phyloP scores from a whole-genome alignment of 2,888 invertebrate species.

The Ctena decussata region DNA sequence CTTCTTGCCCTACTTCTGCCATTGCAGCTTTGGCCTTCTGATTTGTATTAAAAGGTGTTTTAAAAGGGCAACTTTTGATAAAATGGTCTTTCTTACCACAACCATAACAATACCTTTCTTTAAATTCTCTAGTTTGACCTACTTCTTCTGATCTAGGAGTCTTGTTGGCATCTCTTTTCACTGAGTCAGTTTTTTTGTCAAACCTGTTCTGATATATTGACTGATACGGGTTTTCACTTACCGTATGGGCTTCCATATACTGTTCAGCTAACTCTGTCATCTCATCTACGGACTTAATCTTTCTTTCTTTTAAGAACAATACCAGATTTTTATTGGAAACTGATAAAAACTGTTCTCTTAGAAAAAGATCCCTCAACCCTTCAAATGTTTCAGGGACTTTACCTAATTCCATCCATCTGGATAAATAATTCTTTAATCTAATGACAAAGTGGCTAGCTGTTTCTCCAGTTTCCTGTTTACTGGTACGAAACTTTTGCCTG shows the following conservation, averaged over 20 bases:
- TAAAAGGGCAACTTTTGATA: not conserved
- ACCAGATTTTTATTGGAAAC: not conserved
- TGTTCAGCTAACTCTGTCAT: conserved; percentile 25
- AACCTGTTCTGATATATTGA: too few relatives aligned
- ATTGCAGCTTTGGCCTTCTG: too few relatives aligned
- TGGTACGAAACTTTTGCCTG: not conserved
- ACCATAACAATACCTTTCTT: not conserved
- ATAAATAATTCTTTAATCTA: conserved; percentile 6
- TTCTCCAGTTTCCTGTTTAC: conserved; percentile 13
- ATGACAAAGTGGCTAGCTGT: conserved; percentile 12
- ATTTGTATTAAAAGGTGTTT: too few relatives aligned
- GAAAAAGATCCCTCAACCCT: not conserved
- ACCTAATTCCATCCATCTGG: conserved; percentile 14
- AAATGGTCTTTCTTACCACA: not conserved
- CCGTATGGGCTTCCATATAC: conserved; percentile 38
- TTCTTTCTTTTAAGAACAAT: conserved; percentile 10
- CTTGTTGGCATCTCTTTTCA: not conserved
- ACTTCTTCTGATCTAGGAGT: too few relatives aligned
- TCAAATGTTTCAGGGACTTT: not conserved
- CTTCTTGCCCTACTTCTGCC: not conserved
- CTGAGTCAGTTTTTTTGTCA: not conserved
- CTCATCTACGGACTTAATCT: conserved; percentile 3
- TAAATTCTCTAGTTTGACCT: not conserved
- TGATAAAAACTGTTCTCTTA: conserved; percentile 11
- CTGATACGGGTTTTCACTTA: not conserved